phyloP scores from a whole-genome alignment of 1,140 invertebrate species.

The Oryctes rhinoceros region DNA sequence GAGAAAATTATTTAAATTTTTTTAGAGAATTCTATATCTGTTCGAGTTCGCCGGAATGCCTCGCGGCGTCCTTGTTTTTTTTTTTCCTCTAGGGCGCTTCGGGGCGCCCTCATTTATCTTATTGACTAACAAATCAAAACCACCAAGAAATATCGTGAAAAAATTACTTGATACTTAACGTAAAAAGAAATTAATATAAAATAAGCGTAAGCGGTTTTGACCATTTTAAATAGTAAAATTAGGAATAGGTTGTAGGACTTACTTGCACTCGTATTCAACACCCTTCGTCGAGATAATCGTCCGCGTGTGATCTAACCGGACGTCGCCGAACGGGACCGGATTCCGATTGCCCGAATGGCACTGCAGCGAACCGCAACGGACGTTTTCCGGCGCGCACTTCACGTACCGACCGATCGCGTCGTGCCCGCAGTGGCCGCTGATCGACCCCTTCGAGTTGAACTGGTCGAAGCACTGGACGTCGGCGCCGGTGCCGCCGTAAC shows the following conservation, averaged over 20 bases:
- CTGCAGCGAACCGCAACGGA: conserved; percentile 88
- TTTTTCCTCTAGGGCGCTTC: too few species aligned
- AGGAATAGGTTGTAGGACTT: too few species aligned
- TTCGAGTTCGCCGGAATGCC: too few species aligned
- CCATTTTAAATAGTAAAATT: too few species aligned
- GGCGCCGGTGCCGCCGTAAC: conserved; percentile 74
- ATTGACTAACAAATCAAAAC: too few species aligned
- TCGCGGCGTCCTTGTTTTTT: too few species aligned
- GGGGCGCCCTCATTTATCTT: too few species aligned
- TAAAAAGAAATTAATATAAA: too few species aligned
- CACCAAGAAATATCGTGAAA: too few species aligned
- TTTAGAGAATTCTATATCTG: too few species aligned
- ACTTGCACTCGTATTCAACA: conserved; percentile 92
- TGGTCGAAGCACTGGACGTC: conserved; percentile 90
- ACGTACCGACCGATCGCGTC: conserved; percentile 80
- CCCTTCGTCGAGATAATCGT: conserved; percentile 88
- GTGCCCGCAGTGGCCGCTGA: conserved; percentile 92
- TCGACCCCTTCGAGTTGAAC: conserved; percentile 93
- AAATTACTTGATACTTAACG: too few species aligned
- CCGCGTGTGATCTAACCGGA: conserved; percentile 74
- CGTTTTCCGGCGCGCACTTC: conserved; percentile 87
- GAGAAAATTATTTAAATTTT: too few species aligned
- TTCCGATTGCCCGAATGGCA: conserved; percentile 85
- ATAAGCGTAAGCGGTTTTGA: neutral
- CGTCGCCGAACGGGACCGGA: conserved; percentile 73